Percentiles rank a stretch among this genome's conserved stretches.
Conservation (phyloP, 2,113 vertebrate species). For the Dolichotis patagonum region DNA sequence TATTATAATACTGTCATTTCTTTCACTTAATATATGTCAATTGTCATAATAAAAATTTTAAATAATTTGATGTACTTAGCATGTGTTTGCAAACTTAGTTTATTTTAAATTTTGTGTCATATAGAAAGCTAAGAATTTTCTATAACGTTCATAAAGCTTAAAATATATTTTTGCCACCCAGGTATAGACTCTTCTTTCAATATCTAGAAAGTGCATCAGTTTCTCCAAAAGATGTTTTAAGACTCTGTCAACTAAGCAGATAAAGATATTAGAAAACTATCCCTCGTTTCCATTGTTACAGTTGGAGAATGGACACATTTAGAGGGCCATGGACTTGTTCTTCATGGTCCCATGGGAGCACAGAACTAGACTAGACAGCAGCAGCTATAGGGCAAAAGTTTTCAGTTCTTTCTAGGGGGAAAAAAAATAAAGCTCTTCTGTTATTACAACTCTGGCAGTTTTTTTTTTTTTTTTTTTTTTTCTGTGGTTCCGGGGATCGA, state of each 20-base stretch:
- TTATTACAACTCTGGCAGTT: not conserved
- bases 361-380: not conserved
- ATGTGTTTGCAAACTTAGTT: slow-evolving; percentile 78
- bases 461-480: no score
- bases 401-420: not conserved
- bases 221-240: slow-evolving; percentile 23
- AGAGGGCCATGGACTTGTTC: slow-evolving; percentile 1
- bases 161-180: not conserved
- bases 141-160: not conserved
- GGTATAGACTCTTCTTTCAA: not conserved
- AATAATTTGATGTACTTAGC: slow-evolving; percentile 84
- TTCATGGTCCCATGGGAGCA: not conserved
- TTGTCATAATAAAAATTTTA: slow-evolving; percentile 97
- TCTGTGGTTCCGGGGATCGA: no score
- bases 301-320: not conserved
- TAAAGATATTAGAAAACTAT: not conserved
- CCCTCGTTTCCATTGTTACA: slow-evolving; percentile 8
- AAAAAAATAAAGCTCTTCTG: not conserved
- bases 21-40: slow-evolving; percentile 98
- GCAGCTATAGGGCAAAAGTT: not conserved
- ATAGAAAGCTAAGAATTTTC: slow-evolving; percentile 52
- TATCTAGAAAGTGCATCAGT: slow-evolving; percentile 32
- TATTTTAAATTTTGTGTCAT: slow-evolving; percentile 52
- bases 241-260: not conserved
- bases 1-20: slow-evolving; percentile 93